These are phyloP conservation scores for Camponotus pennsylvanicus DNA, from an alignment of 1,140 invertebrate species.

Conservation along the genomic window DNA sequence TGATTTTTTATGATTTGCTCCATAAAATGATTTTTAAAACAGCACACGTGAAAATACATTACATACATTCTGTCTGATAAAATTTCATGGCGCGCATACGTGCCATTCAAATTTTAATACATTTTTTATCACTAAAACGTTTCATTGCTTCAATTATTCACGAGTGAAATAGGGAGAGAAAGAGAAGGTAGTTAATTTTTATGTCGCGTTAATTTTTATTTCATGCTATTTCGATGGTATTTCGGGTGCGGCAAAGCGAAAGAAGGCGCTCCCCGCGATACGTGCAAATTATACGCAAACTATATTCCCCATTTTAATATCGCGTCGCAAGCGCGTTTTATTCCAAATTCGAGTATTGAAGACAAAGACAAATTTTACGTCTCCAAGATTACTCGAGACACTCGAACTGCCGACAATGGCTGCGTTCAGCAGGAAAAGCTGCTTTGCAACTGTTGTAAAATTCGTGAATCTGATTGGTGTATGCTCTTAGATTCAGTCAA, in stretches of 20 bases:
- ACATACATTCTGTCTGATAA: conserved; percentile 6
- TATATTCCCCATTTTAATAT: conserved; percentile 13
- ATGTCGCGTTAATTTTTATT: conserved; percentile 24
- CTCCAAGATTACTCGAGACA: neutral
- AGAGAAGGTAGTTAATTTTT: conserved; percentile 4
- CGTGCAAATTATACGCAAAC: neutral
- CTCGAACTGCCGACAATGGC: neutral
- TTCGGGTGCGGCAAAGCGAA: neutral
- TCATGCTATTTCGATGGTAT: neutral
- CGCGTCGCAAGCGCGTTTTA: neutral
- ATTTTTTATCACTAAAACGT: conserved; percentile 11
- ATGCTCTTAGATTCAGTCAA: too few relatives aligned
- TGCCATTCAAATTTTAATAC: conserved; percentile 19
- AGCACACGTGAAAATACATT: conserved; percentile 6
- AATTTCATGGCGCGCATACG: conserved; percentile 3
- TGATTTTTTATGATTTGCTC: conserved; percentile 2
- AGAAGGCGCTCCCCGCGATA: neutral
- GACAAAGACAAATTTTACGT: conserved; percentile 11
- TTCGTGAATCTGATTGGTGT: too few relatives aligned
- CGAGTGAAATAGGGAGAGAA: neutral
- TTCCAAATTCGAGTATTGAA: neutral
- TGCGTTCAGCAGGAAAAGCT: too few relatives aligned
- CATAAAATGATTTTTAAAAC: conserved; percentile 16
- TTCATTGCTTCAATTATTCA: neutral
- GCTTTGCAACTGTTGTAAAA: too few relatives aligned